Conservation (phyloP, 2,797 vertebrate species). For the Poecilia velifera region DNA sequence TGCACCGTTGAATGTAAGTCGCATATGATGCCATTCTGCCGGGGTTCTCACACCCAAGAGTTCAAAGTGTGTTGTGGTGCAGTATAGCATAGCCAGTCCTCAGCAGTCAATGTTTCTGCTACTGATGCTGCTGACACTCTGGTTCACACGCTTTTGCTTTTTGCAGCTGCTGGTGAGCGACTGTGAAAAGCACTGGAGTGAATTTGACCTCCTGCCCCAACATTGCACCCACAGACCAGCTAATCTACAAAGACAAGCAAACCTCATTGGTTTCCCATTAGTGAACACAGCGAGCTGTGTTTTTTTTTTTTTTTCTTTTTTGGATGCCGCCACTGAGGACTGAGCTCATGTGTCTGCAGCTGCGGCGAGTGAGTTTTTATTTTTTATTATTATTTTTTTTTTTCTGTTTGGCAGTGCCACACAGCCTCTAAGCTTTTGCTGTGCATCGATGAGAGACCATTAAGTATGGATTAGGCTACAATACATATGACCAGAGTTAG, state of each 20-base stretch:
- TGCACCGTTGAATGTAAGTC: background rate
- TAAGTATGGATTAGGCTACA: conserved; percentile 14
- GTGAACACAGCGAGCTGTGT: conserved; percentile 19
- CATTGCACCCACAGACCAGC: conserved; percentile 18
- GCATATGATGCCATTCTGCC: background rate
- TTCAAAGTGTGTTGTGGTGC: background rate
- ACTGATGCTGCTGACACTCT: conserved; percentile 2
- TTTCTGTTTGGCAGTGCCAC: conserved; percentile 5
- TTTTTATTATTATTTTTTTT: too few species aligned
- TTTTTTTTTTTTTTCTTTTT: background rate
- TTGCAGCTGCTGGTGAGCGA: conserved; percentile 22
- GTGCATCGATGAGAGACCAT: conserved; percentile 15
- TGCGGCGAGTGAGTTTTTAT: background rate
- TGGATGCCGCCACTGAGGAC: conserved; percentile 1
- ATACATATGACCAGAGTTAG: conserved; percentile 14
- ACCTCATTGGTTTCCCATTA: conserved; percentile 22
- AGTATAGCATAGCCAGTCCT: conserved; percentile 27
- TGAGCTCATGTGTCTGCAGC: conserved; percentile 16
- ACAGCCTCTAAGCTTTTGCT: conserved; percentile 21
- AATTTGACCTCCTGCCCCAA: conserved; percentile 16
- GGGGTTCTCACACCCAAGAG: background rate
- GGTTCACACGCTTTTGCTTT: conserved; percentile 26
- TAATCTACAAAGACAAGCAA: conserved; percentile 33
- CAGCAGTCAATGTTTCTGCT: conserved; percentile 20
- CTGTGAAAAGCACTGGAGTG: conserved; percentile 17